Evolutionary conservation across 2,888 invertebrate genomes (phyloP).

Genomic region (Frankliniella fusca): DNA sequence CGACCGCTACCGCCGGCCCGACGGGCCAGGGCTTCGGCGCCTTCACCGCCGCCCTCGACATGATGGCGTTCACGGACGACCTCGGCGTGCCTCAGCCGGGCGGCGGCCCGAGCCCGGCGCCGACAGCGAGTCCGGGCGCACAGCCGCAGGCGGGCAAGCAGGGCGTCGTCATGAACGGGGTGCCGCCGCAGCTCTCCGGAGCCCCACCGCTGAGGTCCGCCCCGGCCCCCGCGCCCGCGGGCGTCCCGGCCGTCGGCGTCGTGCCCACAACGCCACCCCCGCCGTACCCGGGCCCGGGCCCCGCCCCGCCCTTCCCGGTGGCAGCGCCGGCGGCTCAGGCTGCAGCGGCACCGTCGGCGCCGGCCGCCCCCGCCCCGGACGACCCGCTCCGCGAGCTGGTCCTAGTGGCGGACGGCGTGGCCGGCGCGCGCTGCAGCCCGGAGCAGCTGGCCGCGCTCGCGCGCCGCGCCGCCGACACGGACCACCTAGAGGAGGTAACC

Average conservation of each 20-base stretch:
- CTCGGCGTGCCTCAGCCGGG: slow-evolving; percentile 51
- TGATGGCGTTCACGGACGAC: slow-evolving; percentile 78
- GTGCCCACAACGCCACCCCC: slow-evolving; percentile 27
- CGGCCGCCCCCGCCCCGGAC: slow-evolving; percentile 42
- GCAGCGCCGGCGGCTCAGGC: neutral
- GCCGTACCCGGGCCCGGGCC: slow-evolving; percentile 20
- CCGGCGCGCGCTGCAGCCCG: slow-evolving; percentile 45
- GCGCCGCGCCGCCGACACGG: slow-evolving; percentile 58
- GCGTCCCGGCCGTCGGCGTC: slow-evolving; percentile 1
- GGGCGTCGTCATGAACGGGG: slow-evolving; percentile 26
- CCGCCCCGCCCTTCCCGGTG: neutral
- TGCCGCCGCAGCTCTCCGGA: slow-evolving; percentile 31
- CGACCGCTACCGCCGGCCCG: neutral
- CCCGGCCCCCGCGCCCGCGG: too few species aligned
- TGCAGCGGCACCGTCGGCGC: slow-evolving; percentile 35
- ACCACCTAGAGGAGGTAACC: slow-evolving; percentile 49
- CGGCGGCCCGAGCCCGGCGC: slow-evolving; percentile 33
- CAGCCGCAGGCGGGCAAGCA: slow-evolving; percentile 36
- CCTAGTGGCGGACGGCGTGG: slow-evolving; percentile 52
- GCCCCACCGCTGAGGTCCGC: slow-evolving; percentile 29
- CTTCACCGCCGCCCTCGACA: slow-evolving; percentile 72
- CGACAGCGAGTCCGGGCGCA: slow-evolving; percentile 35
- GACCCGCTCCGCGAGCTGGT: slow-evolving; percentile 65
- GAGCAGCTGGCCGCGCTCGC: slow-evolving; percentile 57
- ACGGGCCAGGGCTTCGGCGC: slow-evolving; percentile 48